A percentile compares a stretch with the other conserved stretches of the same genome.
phyloP scores from a whole-genome alignment of 30 jellyfish, hydroid and myxozoan genomes.

The Rhopilema esculentum region DNA sequence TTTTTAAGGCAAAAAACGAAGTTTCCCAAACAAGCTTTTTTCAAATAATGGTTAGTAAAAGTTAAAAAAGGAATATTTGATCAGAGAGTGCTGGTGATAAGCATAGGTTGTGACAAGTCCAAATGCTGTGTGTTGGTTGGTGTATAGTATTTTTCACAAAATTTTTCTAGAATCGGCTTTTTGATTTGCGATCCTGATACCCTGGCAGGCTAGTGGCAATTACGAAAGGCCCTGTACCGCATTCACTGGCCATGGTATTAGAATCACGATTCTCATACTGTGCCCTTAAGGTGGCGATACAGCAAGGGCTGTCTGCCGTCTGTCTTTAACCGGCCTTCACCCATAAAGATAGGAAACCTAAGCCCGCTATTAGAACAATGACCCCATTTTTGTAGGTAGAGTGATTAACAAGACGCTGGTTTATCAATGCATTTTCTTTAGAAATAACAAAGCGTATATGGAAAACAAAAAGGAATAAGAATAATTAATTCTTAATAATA shows the following conservation, averaged over 20 bases:
- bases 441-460: not conserved
- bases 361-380: not conserved
- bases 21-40: conserved; percentile 7
- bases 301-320: no score
- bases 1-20: not conserved
- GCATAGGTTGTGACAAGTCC: not conserved
- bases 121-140: not conserved
- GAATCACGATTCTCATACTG: conserved; percentile 3
- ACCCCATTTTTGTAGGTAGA: not conserved
- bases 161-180: not conserved
- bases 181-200: conserved; percentile 13
- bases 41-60: not conserved
- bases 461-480: not conserved
- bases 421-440: not conserved
- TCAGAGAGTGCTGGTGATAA: not conserved
- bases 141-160: not conserved
- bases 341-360: not conserved
- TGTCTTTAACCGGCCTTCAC: not conserved
- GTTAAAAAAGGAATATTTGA: not conserved
- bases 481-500: not conserved
- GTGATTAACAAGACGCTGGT: not conserved
- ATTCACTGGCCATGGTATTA: conserved; percentile 11
- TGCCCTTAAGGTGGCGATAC: not conserved
- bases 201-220: conserved; percentile 5
- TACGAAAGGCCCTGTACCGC: conserved; percentile 4